Percentiles rank a stretch among this genome's conserved stretches.
These are phyloP conservation scores for Penaeus monodon DNA, from an alignment of 2,888 invertebrate genomes.

Conservation along the genomic window DNA sequence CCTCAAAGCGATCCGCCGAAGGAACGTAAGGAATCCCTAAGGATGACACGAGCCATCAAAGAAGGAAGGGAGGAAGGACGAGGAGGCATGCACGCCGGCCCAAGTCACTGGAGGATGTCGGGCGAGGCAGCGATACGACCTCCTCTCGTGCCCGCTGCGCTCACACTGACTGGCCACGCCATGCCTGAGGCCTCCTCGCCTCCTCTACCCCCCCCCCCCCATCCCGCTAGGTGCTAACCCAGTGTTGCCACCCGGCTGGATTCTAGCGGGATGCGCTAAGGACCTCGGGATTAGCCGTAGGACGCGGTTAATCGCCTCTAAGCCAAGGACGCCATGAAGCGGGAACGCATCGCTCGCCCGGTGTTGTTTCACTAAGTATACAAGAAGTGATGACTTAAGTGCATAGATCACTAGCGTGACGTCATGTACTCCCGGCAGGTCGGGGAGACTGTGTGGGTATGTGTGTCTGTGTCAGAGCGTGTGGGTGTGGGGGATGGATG, in stretches of 20 bases:
- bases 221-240: not conserved
- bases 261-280: too few relatives aligned
- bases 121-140: not conserved
- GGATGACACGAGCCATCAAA: too few relatives aligned
- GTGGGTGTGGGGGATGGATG: not conserved
- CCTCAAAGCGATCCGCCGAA: too few relatives aligned
- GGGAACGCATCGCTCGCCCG: too few relatives aligned
- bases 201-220: conserved; percentile 1
- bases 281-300: too few relatives aligned
- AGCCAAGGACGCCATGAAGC: too few relatives aligned
- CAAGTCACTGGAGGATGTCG: conserved; percentile 5
- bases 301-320: too few relatives aligned
- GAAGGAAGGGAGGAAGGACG: not conserved
- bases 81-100: not conserved
- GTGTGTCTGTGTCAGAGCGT: not conserved
- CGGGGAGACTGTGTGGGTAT: not conserved
- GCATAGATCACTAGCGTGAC: too few relatives aligned
- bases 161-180: conserved; percentile 16
- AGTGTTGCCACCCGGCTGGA: conserved; percentile 17
- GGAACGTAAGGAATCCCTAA: too few relatives aligned
- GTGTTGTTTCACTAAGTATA: too few relatives aligned
- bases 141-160: conserved; percentile 10
- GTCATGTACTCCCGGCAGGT: too few relatives aligned
- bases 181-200: not conserved
- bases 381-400: too few relatives aligned